Evolutionary conservation across 2,113 vertebrate genomes (phyloP).

Genomic region (Acanthisitta chloris): DNA sequence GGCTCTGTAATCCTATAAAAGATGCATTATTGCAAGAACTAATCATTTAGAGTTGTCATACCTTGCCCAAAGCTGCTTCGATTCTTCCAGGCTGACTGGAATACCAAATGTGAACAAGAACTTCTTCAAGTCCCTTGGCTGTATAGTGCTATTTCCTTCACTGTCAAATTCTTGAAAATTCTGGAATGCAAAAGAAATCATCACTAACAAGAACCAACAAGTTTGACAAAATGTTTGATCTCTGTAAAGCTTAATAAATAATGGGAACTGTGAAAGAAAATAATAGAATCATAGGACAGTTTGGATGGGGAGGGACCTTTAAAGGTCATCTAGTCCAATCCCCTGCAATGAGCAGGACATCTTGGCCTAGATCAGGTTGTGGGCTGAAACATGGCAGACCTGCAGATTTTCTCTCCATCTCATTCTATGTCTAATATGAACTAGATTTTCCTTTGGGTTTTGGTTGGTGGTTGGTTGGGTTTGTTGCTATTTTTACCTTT

Average conservation of each 20-base stretch:
- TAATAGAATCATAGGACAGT: not conserved
- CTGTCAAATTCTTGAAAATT: slow-evolving; percentile 68
- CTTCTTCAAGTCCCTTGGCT: slow-evolving; percentile 68
- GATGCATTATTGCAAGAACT: not conserved
- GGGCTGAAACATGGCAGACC: not conserved
- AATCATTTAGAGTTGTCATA: slow-evolving; percentile 16
- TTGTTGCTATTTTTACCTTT: not conserved
- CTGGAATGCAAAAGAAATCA: slow-evolving; percentile 44
- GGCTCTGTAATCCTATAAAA: not conserved
- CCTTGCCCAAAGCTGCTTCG: slow-evolving; percentile 79
- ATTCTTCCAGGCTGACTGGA: slow-evolving; percentile 69
- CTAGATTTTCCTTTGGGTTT: not conserved
- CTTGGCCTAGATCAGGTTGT: not conserved
- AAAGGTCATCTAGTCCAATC: not conserved
- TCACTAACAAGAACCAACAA: not conserved
- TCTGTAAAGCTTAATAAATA: not conserved
- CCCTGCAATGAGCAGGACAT: not conserved
- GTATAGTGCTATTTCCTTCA: slow-evolving; percentile 58
- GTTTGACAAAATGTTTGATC: slow-evolving; percentile 1
- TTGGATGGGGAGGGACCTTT: not conserved
- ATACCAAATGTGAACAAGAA: slow-evolving; percentile 70
- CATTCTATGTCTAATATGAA: not conserved
- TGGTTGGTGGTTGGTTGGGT: not conserved
- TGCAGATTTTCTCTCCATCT: not conserved
- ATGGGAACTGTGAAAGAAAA: not conserved